Base-by-base conservation (phyloP, 2,113 vertebrate genomes). In the Dryoscopus gambensis region DNA sequence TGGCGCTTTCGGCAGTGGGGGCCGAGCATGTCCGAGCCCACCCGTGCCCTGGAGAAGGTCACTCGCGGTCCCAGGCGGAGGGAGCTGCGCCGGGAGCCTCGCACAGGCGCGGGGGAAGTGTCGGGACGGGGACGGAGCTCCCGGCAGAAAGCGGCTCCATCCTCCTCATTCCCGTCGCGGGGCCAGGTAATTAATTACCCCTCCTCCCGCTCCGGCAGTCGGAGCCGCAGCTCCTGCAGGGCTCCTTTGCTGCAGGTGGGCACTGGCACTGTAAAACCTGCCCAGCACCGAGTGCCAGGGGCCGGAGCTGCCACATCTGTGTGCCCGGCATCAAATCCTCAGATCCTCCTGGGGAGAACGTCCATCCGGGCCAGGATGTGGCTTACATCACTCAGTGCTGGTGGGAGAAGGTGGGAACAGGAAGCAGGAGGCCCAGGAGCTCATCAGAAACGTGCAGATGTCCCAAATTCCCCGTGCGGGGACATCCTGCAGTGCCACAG, bases 401-500 rank as follows among this genome's bases (percentile, higher is more conserved):
- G 0, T 25, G 49, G 27, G 16, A 57, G 27, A 35, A 46, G 24
- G 7, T 2, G 19, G 27, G 22, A 13, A 39, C 40, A 40, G 27
- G 35, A 22, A 69, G 53, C 14, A 31, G 10, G 74, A 71, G 74
- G 57, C 23, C 56, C 3, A 27, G 35, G 50, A 53, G 9, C 50
- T 23, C 39, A 3, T 9, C 15, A 47, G 50, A 20, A 47, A 21
- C 0, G 4, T 31, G 46, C 7, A 6, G 63, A 12, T 0, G 1
- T 0, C 17, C 42, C 13, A 30, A 44, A 73, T 42, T 16, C 40
- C 28, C 78, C 10, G 7, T 3, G 33, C 6, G 84, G 60, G 70
- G 27, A 49, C 0, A 0, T 39, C 52, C 33, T 33, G 35, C 37
- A 27, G 59, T 50, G 49, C 6, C 44, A 1, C 4, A 0, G 2